phyloP scores from a whole-genome alignment of 2,888 invertebrate species.

The Belgica antarctica region DNA sequence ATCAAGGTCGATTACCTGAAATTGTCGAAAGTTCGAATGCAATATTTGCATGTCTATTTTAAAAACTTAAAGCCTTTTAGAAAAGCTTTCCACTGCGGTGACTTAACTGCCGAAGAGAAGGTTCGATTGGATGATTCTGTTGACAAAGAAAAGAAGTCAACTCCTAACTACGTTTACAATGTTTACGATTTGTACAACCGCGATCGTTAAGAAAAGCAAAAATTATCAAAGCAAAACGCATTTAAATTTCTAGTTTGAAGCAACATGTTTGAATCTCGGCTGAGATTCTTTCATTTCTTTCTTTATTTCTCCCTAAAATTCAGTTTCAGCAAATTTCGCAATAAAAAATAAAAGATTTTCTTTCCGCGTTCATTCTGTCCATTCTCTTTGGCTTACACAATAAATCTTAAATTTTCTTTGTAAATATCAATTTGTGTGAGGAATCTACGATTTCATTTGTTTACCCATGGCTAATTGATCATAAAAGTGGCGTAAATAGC shows the following conservation, averaged over 20 bases:
- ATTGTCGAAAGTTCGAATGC: no score
- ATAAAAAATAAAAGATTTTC: conserved; percentile 26
- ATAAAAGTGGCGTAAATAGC: conserved; percentile 5
- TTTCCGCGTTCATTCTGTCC: conserved; percentile 3
- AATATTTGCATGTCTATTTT: no score
- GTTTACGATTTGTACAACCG: no score
- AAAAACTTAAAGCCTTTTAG: no score
- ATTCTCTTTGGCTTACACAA: conserved; percentile 21
- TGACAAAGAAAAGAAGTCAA: no score
- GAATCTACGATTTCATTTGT: background rate
- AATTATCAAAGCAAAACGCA: no score
- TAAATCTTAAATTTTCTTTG: background rate
- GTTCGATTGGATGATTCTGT: no score
- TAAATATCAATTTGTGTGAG: conserved; percentile 3
- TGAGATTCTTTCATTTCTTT: conserved; percentile 22
- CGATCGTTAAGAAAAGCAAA: no score
- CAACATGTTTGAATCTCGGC: background rate
- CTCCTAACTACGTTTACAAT: no score
- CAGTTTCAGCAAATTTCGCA: conserved; percentile 29
- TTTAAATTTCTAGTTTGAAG: background rate
- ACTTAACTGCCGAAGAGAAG: no score
- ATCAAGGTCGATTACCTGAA: no score
- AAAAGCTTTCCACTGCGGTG: no score
- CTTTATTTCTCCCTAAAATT: background rate
- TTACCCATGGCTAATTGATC: conserved; percentile 4